Evolutionary conservation across 2,797 vertebrate species (phyloP).

Genomic region (Argyrosomus regius): DNA sequence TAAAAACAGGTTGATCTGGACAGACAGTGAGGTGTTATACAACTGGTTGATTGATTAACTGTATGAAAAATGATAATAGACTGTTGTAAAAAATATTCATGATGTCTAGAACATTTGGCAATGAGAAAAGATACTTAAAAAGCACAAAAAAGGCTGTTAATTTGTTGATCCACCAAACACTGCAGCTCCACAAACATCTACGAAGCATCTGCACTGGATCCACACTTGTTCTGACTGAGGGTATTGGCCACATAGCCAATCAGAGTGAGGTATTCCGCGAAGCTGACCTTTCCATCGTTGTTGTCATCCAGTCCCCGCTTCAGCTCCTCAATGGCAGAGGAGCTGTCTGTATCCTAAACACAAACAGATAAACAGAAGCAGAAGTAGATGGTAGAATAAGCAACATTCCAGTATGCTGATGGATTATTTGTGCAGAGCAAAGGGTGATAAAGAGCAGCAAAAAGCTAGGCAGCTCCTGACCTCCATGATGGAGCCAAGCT

Average conservation of each 20-base stretch:
- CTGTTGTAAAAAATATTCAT: constrained; percentile 4
- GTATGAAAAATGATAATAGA: constrained; percentile 28
- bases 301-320: constrained; percentile 80
- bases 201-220: constrained; percentile 13
- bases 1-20: constrained; percentile 26
- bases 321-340: constrained; percentile 79
- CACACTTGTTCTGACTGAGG: constrained; percentile 63
- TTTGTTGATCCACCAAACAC: constrained; percentile 19
- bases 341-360: constrained; percentile 75
- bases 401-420: background rate
- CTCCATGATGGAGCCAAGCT: constrained; percentile 78
- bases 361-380: background rate
- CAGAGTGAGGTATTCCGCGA: constrained; percentile 82
- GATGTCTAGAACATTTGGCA: constrained; percentile 32
- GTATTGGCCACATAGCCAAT: constrained; percentile 80
- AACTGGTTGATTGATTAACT: constrained; percentile 23
- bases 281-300: constrained; percentile 83
- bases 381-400: background rate
- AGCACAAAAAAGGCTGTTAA: background rate
- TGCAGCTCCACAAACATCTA: constrained; percentile 41
- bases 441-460: background rate
- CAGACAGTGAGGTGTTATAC: constrained; percentile 35
- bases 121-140: constrained; percentile 19
- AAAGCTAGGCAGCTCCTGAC: constrained; percentile 57
- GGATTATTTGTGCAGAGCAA: background rate